phyloP scores from a whole-genome alignment of 2,888 invertebrate species.

The Lasioglossum calceatum region DNA sequence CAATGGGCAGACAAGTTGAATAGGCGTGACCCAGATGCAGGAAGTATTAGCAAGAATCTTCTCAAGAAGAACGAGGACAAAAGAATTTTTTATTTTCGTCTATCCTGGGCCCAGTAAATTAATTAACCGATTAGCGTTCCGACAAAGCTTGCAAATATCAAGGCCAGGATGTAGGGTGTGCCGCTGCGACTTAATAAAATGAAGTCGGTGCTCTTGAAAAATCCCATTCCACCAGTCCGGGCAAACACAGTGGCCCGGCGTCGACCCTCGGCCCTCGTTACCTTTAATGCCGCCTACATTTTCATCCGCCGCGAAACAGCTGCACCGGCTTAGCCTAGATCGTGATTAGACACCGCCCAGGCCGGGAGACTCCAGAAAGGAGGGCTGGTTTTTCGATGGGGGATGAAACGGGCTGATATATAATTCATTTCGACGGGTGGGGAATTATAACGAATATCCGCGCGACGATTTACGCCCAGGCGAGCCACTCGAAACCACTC shows the following conservation, averaged over 20 bases:
- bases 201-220: not conserved
- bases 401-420: not conserved
- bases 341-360: not conserved
- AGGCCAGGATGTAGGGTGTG: not conserved
- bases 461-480: not conserved
- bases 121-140: not conserved
- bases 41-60: not conserved
- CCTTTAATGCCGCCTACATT: conserved; percentile 14
- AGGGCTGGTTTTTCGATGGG: not conserved
- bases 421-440: conserved; percentile 18
- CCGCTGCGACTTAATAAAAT: conserved; percentile 2
- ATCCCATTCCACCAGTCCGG: not conserved
- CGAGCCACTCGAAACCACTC: conserved; percentile 37
- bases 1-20: not conserved
- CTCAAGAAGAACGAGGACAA: not conserved
- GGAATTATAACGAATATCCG: conserved; percentile 29
- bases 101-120: not conserved
- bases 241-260: not conserved
- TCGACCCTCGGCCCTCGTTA: not conserved
- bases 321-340: conserved; percentile 17
- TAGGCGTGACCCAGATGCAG: not conserved
- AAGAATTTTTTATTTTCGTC: not conserved
- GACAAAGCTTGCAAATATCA: no score
- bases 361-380: not conserved
- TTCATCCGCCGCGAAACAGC: not conserved